Base-by-base conservation (phyloP, 1,140 invertebrate genomes). In the Drosophila cardini region DNA sequence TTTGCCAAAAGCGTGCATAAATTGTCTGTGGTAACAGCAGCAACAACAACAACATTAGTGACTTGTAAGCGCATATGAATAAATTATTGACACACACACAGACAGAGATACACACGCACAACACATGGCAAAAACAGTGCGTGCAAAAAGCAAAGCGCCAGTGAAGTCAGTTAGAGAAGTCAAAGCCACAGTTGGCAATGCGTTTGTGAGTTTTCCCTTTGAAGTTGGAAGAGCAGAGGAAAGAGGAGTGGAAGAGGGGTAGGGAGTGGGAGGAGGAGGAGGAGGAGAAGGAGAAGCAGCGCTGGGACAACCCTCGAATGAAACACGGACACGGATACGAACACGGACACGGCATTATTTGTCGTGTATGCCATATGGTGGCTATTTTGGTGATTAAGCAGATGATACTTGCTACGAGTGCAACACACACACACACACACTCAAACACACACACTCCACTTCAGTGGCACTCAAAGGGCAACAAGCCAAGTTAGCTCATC, bases 341-440 rank as follows among this genome's bases (percentile, higher is more conserved):
- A 2, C 40, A 62, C 30, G 52, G 67, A 57, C 72, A 62, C 60
- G 53, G 53, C 58, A 45, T 61, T 61, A 63, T 72, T 45, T 55
- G 50, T 62, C 43, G 64, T 74, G 45, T 79, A 43, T 76, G 86
- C 86, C 86, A 90, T 90, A 90, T 90, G 86, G 86, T 86, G 86
- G 87, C 87, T 90, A 86, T 90, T 90, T 83, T 78, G 87, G 86
- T 90, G 86, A 90, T 90, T 90, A 90, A 86, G 87, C 87, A 87
- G 86, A 90, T 90, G 87, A 90, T 87, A 90, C 82, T 78, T 36
- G 58, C 45, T 30, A 57, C 65, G 38, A 53, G 62, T 34, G 61
- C 69, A 56, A n/a, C 43, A n/a, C 55, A 55, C 34, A 26, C 16
- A 42, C 56, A 21, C 26, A 45, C 40, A 69, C 46, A 48, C n/a